Evolutionary conservation across 2,797 vertebrate genomes (phyloP).

Genomic region (Phoxinus dragarum): DNA sequence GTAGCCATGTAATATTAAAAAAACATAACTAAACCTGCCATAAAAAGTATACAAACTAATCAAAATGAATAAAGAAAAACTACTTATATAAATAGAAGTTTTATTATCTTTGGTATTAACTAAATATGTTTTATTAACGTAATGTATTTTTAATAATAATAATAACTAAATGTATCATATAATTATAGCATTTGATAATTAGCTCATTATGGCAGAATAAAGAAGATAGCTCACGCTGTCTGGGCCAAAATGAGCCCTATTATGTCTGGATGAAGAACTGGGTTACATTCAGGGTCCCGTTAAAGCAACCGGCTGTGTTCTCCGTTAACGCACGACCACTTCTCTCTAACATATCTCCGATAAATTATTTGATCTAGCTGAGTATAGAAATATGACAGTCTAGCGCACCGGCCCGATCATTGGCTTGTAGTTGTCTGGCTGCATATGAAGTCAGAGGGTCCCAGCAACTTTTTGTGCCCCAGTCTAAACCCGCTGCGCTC

Average conservation of each 20-base stretch:
- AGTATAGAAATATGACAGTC: background rate
- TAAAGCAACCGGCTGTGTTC: slow-evolving; percentile 13
- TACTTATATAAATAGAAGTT: no score
- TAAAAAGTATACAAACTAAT: background rate
- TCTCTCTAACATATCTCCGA: background rate
- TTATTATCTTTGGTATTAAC: background rate
- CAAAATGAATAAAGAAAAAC: background rate
- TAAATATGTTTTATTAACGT: no score
- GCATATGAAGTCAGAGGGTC: slow-evolving; percentile 14
- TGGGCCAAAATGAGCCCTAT: slow-evolving; percentile 15
- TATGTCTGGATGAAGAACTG: slow-evolving; percentile 27
- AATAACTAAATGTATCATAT: background rate
- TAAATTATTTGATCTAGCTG: background rate
- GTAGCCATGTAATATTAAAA: background rate
- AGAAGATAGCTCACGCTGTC: background rate
- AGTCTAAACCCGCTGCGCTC: slow-evolving; percentile 12
- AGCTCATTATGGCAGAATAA: background rate
- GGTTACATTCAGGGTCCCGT: slow-evolving; percentile 25
- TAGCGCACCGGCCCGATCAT: background rate
- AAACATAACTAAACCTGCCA: background rate
- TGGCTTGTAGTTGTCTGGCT: background rate
- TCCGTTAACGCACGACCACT: slow-evolving; percentile 7
- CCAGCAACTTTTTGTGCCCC: slow-evolving; percentile 36
- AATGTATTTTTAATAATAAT: background rate
- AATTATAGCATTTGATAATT: background rate